phyloP scores from a whole-genome alignment of 2,888 invertebrate species.

The Watsonalla binaria region DNA sequence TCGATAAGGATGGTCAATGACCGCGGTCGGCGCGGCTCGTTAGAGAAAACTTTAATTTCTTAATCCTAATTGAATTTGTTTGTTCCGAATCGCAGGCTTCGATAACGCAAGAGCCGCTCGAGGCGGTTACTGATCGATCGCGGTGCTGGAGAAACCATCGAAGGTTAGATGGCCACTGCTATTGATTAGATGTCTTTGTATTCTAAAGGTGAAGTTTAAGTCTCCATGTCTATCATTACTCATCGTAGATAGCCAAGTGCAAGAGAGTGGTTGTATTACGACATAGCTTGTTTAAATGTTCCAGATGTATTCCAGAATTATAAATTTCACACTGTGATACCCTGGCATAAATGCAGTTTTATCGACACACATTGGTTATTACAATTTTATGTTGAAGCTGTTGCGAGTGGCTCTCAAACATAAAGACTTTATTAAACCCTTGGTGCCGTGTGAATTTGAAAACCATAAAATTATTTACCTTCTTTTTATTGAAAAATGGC shows the following conservation, averaged over 20 bases:
- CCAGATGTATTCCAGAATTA: neutral
- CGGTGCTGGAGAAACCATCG: constrained; percentile 32
- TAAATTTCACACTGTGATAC: constrained; percentile 9
- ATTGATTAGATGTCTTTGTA: constrained; percentile 43
- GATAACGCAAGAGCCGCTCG: constrained; percentile 55
- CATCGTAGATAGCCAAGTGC: constrained; percentile 17
- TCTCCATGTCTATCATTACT: constrained; percentile 21
- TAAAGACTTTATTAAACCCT: neutral
- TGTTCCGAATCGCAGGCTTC: constrained; percentile 49
- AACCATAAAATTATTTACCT: no score
- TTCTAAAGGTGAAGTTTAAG: constrained; percentile 45
- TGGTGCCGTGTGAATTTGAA: no score
- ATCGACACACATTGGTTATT: no score
- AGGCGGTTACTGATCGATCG: constrained; percentile 50
- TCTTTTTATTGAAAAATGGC: no score
- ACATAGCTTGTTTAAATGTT: neutral
- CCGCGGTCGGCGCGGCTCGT: constrained; percentile 57
- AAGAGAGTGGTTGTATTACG: constrained; percentile 4
- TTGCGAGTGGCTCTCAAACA: neutral
- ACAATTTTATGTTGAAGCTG: no score
- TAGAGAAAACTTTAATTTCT: constrained; percentile 68
- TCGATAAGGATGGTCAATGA: constrained; percentile 49
- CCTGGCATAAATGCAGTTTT: constrained; percentile 1
- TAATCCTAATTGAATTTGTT: constrained; percentile 78
- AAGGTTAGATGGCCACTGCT: constrained; percentile 49